These are phyloP conservation scores for Polymixis flavicincta DNA, from an alignment of 2,888 invertebrate species.

Conservation along the genomic window DNA sequence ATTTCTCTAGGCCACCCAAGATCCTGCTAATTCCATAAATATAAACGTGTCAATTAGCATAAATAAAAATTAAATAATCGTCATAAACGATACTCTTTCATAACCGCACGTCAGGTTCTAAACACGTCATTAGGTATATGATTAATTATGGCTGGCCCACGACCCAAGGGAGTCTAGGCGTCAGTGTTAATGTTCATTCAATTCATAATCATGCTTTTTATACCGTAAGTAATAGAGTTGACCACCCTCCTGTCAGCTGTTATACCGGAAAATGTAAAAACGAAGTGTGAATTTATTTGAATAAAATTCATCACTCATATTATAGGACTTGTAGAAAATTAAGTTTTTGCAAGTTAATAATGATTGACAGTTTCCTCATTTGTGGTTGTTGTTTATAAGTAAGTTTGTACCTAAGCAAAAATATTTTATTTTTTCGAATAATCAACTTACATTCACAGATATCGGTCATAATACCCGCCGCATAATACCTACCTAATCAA, in stretches of 20 bases:
- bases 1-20: slow-evolving; percentile 26
- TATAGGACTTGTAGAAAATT: slow-evolving; percentile 10
- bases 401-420: too few relatives aligned
- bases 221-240: slow-evolving; percentile 68
- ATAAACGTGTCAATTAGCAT: slow-evolving; percentile 45
- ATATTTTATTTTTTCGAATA: too few relatives aligned
- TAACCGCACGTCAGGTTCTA: slow-evolving; percentile 67
- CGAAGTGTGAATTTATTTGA: slow-evolving; percentile 62
- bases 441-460: too few relatives aligned
- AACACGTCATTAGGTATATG: slow-evolving; percentile 81
- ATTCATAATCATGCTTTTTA: slow-evolving; percentile 81
- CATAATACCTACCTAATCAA: too few relatives aligned
- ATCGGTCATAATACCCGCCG: too few relatives aligned
- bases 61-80: slow-evolving; percentile 73
- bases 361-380: slow-evolving; percentile 17
- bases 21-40: slow-evolving; percentile 9
- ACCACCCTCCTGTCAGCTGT: slow-evolving; percentile 67
- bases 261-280: slow-evolving; percentile 49
- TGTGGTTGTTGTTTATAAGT: neutral
- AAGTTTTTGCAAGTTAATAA: slow-evolving; percentile 23
- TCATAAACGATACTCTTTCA: slow-evolving; percentile 68
- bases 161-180: slow-evolving; percentile 81
- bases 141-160: slow-evolving; percentile 78
- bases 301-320: slow-evolving; percentile 34
- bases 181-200: slow-evolving; percentile 80